A percentile compares a stretch with the other conserved stretches of the same genome.
These are phyloP conservation scores for Pogonomyrmex californicus DNA, from an alignment of 1,140 invertebrate genomes.

Conservation along the genomic window DNA sequence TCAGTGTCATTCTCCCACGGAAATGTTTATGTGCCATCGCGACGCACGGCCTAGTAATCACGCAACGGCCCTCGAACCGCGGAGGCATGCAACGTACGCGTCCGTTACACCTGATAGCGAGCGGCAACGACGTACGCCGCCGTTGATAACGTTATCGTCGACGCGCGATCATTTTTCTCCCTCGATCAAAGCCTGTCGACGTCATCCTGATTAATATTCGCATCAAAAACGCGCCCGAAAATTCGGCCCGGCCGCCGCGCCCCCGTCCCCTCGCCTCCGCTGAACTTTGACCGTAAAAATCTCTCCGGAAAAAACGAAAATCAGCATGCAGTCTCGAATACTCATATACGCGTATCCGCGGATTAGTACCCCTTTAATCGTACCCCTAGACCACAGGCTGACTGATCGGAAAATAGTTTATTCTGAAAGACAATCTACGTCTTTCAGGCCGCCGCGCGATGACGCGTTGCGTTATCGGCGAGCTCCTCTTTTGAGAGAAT, in stretches of 20 bases:
- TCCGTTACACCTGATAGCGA: conserved; percentile 64
- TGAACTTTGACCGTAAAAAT: conserved; percentile 84
- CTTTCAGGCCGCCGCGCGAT: neutral
- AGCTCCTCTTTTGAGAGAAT: neutral
- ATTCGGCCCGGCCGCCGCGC: conserved; percentile 11
- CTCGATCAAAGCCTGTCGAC: conserved; percentile 73
- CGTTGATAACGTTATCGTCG: conserved; percentile 74
- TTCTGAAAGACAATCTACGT: conserved; percentile 76
- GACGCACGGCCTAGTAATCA: neutral
- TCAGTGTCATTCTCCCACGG: neutral
- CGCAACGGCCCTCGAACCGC: neutral
- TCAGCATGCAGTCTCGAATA: conserved; percentile 86
- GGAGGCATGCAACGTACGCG: conserved; percentile 9
- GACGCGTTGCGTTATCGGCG: neutral
- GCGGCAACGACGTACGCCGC: conserved; percentile 38
- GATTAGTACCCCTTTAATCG: conserved; percentile 66
- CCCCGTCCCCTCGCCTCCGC: neutral
- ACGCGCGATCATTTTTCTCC: conserved; percentile 71
- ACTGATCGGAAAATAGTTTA: conserved; percentile 80
- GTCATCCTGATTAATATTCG: conserved; percentile 79
- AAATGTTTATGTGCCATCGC: neutral
- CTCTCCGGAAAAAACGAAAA: conserved; percentile 83
- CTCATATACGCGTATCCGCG: conserved; percentile 34
- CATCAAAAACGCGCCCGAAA: conserved; percentile 63
- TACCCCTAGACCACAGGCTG: conserved; percentile 85